Evolutionary conservation across 2,113 vertebrate genomes (phyloP).

Genomic region (Corythornis cristatus): DNA sequence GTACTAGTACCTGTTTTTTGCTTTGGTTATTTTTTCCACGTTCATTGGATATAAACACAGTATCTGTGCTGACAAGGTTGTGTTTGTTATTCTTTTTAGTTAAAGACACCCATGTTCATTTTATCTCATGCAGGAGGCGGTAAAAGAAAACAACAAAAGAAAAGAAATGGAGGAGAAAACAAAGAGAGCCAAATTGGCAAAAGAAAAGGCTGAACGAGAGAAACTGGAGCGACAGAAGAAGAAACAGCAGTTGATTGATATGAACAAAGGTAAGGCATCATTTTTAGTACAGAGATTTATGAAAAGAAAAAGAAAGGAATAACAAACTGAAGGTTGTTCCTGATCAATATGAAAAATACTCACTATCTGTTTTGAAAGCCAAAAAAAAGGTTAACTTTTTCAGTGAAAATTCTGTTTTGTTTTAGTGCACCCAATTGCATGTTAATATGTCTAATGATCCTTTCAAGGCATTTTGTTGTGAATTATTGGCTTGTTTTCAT

Average conservation of each 20-base stretch:
- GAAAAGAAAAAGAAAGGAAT: neutral
- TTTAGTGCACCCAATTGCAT: neutral
- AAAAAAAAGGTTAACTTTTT: neutral
- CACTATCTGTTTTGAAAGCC: neutral
- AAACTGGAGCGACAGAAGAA: slow-evolving; percentile 93
- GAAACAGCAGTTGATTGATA: slow-evolving; percentile 98
- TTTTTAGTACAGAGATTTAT: neutral
- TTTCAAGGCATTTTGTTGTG: neutral
- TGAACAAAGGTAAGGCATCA: slow-evolving; percentile 91
- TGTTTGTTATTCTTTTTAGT: neutral
- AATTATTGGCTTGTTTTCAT: slow-evolving; percentile 11
- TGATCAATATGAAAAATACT: neutral
- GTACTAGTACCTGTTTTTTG: neutral
- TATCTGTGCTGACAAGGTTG: neutral
- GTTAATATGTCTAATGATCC: neutral
- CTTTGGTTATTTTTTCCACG: too few relatives aligned
- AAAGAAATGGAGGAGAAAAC: slow-evolving; percentile 96
- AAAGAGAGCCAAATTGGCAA: slow-evolving; percentile 94
- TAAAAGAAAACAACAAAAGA: slow-evolving; percentile 97
- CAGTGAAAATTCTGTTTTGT: neutral
- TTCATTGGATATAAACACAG: fast-evolving
- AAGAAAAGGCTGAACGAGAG: slow-evolving; percentile 97
- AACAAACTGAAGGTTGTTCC: neutral
- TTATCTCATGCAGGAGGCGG: slow-evolving; percentile 82
- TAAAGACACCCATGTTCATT: neutral